A percentile compares a stretch with the other conserved stretches of the same genome.
Evolutionary conservation across 2,797 vertebrate species (phyloP).

Genomic region (Mus caroli): DNA sequence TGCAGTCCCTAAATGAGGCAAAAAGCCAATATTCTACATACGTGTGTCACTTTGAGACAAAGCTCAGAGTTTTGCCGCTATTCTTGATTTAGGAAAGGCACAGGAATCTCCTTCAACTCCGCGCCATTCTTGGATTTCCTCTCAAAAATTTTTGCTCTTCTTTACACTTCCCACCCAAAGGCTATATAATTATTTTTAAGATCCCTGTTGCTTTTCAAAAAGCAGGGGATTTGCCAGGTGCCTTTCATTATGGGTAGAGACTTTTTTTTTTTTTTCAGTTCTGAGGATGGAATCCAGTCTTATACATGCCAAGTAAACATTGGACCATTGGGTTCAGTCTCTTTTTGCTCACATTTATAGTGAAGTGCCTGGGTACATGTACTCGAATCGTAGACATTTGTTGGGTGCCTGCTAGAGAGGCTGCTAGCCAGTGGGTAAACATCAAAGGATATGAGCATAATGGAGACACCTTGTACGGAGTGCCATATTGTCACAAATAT

Average conservation of each 20-base stretch:
- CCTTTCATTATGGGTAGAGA: neutral
- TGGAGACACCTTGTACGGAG: neutral
- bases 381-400: neutral
- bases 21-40: slow-evolving; percentile 45
- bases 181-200: slow-evolving; percentile 38
- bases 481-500: neutral
- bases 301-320: neutral
- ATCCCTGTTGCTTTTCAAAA: slow-evolving; percentile 5
- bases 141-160: slow-evolving; percentile 20
- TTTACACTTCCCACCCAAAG: neutral
- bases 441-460: neutral
- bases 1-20: neutral
- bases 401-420: neutral
- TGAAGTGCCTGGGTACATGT: neutral
- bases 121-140: slow-evolving; percentile 23
- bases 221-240: neutral
- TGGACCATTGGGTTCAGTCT: neutral
- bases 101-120: slow-evolving; percentile 40
- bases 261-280: neutral
- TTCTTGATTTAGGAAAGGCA: slow-evolving; percentile 56
- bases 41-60: slow-evolving; percentile 39
- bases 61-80: slow-evolving; percentile 45
- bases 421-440: neutral
- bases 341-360: neutral
- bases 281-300: neutral